A percentile compares a stretch with the other conserved stretches of the same genome.
These are phyloP conservation scores for Sebastes diploproa DNA, from an alignment of 2,797 vertebrate genomes.

Conservation along the genomic window DNA sequence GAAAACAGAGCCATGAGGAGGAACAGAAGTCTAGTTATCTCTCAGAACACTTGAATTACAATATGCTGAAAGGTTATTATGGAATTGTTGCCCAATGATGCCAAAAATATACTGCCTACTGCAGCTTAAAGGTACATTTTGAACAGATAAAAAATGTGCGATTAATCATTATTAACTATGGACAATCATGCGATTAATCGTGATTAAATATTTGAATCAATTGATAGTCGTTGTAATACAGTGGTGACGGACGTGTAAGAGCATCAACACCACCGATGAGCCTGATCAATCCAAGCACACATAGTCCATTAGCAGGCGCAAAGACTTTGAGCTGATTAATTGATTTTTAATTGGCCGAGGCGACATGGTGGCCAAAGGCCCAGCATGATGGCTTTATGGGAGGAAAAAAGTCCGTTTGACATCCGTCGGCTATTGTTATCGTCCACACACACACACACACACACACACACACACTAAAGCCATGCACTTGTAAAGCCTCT, in stretches of 20 bases:
- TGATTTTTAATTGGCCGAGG: slow-evolving; percentile 76
- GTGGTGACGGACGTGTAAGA: slow-evolving; percentile 22
- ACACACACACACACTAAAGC: not conserved
- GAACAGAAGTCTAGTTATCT: too few relatives aligned
- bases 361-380: slow-evolving; percentile 26
- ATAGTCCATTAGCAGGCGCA: slow-evolving; percentile 57
- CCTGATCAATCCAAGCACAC: slow-evolving; percentile 70
- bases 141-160: too few relatives aligned
- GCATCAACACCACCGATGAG: slow-evolving; percentile 31
- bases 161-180: too few relatives aligned
- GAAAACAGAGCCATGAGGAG: too few relatives aligned
- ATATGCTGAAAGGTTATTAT: too few relatives aligned
- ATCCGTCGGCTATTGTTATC: slow-evolving; percentile 49
- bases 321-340: slow-evolving; percentile 71
- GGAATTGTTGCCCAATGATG: too few relatives aligned
- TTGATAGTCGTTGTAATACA: slow-evolving; percentile 28
- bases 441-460: not conserved
- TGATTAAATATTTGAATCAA: slow-evolving; percentile 13
- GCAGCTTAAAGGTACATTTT: too few relatives aligned
- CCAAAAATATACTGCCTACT: too few relatives aligned
- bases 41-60: too few relatives aligned
- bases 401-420: slow-evolving; percentile 25
- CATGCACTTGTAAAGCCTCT: slow-evolving; percentile 25
- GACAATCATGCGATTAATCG: too few relatives aligned
- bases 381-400: slow-evolving; percentile 59